A percentile compares a stretch with the other conserved stretches of the same genome.
phyloP scores from a whole-genome alignment of 2,797 vertebrate species.

The Pristis pectinata region DNA sequence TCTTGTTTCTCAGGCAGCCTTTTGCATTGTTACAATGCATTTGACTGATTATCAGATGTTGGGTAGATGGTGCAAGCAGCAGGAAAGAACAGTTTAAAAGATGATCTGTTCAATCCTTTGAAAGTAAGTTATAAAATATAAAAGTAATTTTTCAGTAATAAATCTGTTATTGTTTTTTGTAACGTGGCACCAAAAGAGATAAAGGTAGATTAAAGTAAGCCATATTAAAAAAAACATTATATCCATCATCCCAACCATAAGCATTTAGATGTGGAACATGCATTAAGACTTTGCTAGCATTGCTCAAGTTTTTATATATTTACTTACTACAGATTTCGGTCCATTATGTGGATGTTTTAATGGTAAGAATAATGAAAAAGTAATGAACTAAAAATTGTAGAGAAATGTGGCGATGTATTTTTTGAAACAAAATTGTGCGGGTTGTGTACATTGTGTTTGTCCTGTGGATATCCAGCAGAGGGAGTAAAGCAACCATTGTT shows the following conservation, averaged over 20 bases:
- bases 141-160: neutral
- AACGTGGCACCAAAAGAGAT: too few species aligned
- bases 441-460: slow-evolving; percentile 36
- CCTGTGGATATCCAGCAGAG: slow-evolving; percentile 58
- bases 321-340: neutral
- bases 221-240: neutral
- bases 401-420: neutral
- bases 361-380: neutral
- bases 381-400: neutral
- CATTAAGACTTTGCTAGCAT: neutral
- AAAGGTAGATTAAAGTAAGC: neutral
- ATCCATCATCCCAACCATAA: neutral
- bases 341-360: neutral
- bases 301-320: neutral
- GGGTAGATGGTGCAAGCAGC: neutral
- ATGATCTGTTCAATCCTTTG: neutral
- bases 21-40: neutral
- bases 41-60: neutral
- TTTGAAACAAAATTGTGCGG: neutral
- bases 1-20: neutral
- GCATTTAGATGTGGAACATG: neutral
- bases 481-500: slow-evolving; percentile 53
- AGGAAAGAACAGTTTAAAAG: neutral
- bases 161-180: neutral
- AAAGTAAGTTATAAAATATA: neutral